phyloP scores from a whole-genome alignment of 2,888 invertebrate species.

The Drosophila atroscutellata region DNA sequence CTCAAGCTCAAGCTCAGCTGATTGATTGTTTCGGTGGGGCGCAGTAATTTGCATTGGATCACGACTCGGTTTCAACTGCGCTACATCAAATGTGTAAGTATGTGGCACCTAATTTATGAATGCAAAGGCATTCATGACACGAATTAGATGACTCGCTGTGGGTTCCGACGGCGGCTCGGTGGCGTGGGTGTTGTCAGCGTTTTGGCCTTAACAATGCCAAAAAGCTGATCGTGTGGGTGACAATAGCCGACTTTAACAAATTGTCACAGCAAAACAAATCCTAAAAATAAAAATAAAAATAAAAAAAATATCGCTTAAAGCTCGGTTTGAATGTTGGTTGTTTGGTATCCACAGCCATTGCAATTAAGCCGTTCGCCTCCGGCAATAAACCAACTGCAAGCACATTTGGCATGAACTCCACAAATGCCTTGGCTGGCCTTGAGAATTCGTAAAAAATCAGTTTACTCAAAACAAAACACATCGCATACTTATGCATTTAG shows the following conservation, averaged over 20 bases:
- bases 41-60: conserved; percentile 70
- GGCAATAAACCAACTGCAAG: conserved; percentile 56
- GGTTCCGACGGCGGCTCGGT: conserved; percentile 11
- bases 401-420: conserved; percentile 53
- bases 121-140: conserved; percentile 74
- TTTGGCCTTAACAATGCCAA: conserved; percentile 63
- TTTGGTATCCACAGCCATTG: conserved; percentile 40
- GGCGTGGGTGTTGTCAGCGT: conserved; percentile 62
- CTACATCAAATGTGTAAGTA: conserved; percentile 53
- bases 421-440: conserved; percentile 62
- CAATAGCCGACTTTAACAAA: conserved; percentile 50
- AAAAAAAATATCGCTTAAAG: conserved; percentile 43
- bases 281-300: conserved; percentile 6
- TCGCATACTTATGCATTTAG: conserved; percentile 29
- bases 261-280: conserved; percentile 56
- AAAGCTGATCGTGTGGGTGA: conserved; percentile 50
- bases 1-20: conserved; percentile 42
- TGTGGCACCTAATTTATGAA: conserved; percentile 72
- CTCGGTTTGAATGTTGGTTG: conserved; percentile 32
- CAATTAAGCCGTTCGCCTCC: conserved; percentile 59
- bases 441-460: conserved; percentile 48
- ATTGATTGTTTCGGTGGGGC: conserved; percentile 60
- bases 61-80: conserved; percentile 63
- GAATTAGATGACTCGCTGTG: conserved; percentile 71
- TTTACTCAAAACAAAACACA: conserved; percentile 37